These are phyloP conservation scores for Synanthedon formicaeformis DNA, from an alignment of 2,888 invertebrate species.

Conservation along the genomic window DNA sequence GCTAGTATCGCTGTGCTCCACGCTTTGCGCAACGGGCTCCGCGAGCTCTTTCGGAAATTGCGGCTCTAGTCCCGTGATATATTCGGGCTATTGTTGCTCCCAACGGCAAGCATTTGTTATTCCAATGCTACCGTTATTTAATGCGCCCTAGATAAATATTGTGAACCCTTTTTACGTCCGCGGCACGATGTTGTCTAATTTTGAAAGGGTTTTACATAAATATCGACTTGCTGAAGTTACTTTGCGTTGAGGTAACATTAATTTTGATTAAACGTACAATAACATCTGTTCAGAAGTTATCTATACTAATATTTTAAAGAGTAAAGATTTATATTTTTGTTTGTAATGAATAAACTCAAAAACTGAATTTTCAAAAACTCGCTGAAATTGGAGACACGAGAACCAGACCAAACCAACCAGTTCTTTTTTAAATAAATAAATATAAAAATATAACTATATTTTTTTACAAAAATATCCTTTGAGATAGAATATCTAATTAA, in stretches of 20 bases:
- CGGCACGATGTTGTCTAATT: conserved; percentile 28
- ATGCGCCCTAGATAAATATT: conserved; percentile 44
- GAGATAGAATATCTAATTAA: too few relatives aligned
- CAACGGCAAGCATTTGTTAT: conserved; percentile 39
- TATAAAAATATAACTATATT: too few relatives aligned
- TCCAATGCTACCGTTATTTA: conserved; percentile 40
- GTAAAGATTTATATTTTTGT: too few relatives aligned
- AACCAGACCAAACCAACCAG: too few relatives aligned
- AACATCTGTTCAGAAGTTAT: neutral
- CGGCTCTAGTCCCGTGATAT: conserved; percentile 29
- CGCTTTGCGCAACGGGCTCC: conserved; percentile 1
- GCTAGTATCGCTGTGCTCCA: conserved; percentile 1
- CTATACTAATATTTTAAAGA: too few relatives aligned
- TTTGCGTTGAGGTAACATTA: neutral
- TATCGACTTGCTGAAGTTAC: conserved; percentile 15
- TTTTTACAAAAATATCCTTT: too few relatives aligned
- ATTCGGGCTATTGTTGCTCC: conserved; percentile 35
- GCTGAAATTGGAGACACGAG: too few relatives aligned
- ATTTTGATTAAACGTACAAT: neutral
- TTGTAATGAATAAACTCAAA: too few relatives aligned
- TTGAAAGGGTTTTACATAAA: conserved; percentile 22
- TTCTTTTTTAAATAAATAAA: too few relatives aligned
- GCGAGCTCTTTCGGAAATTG: conserved; percentile 27
- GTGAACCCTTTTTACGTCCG: conserved; percentile 38
- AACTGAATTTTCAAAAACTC: too few relatives aligned